These are phyloP conservation scores for Triops longicaudatus DNA, from an alignment of 1,140 invertebrate genomes.

Conservation along the genomic window DNA sequence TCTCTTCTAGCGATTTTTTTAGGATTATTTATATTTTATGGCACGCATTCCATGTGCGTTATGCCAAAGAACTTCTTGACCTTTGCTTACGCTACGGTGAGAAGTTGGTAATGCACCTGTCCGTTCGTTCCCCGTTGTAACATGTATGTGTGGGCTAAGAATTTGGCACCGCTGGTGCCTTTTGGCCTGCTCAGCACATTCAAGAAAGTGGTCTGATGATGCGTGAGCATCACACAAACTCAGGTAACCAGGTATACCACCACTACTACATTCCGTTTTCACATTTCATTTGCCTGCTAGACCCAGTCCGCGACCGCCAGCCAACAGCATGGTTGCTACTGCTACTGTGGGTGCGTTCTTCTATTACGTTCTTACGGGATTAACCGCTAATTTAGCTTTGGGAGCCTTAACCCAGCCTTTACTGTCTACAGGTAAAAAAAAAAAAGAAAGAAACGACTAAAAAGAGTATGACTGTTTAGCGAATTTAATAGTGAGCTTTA, in stretches of 20 bases:
- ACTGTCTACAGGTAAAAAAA: neutral
- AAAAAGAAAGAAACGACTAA: neutral
- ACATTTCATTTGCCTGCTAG: constrained; percentile 11
- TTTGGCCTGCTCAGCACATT: constrained; percentile 14
- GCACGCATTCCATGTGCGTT: too few relatives aligned
- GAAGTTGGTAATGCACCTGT: neutral
- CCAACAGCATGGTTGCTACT: constrained; percentile 10
- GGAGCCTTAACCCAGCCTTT: constrained; percentile 11
- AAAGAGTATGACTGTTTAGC: neutral
- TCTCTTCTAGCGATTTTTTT: too few relatives aligned
- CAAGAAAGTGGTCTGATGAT: neutral
- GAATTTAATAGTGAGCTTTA: too few relatives aligned
- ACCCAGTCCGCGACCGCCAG: constrained; percentile 8
- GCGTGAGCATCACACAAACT: neutral
- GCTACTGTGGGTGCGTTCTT: constrained; percentile 10
- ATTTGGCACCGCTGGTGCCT: constrained; percentile 10
- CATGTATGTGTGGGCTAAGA: neutral
- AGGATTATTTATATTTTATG: too few relatives aligned
- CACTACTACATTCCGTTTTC: neutral
- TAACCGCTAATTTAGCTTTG: constrained; percentile 6
- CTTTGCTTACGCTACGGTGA: neutral
- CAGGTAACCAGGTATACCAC: constrained; percentile 4
- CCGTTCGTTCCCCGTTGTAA: neutral
- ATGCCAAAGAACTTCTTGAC: neutral
- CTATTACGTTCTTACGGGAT: constrained; percentile 12